Percentiles rank a stretch among this genome's conserved stretches.
Evolutionary conservation across 2,113 vertebrate species (phyloP).

Genomic region (Budorcas taxicolor): DNA sequence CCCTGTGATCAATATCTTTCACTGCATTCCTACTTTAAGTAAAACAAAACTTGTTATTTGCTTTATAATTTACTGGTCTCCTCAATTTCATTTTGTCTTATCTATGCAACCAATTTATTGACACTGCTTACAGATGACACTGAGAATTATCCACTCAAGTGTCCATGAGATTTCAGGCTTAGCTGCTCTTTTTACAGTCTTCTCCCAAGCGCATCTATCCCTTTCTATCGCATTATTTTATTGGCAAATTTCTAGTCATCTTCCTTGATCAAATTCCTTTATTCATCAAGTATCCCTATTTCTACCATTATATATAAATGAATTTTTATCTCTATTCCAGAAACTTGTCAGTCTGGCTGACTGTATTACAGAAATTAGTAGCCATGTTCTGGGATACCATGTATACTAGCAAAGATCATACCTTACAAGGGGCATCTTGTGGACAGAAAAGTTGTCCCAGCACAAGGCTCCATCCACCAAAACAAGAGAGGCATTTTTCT

Average conservation of each 20-base stretch:
- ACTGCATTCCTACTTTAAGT: background rate
- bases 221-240: background rate
- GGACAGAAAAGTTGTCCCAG: background rate
- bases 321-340: background rate
- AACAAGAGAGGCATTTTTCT: background rate
- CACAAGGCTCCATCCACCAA: background rate
- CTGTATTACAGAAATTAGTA: background rate
- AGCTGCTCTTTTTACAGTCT: background rate
- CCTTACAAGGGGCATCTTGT: background rate
- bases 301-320: background rate
- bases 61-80: background rate
- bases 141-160: background rate
- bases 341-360: background rate
- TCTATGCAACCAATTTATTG: background rate
- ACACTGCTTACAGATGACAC: background rate
- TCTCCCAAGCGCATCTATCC: background rate
- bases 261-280: background rate
- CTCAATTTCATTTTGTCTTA: constrained; percentile 13
- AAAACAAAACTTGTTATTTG: background rate
- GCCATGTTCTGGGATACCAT: background rate
- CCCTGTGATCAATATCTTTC: background rate
- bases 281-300: background rate
- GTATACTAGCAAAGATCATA: background rate
- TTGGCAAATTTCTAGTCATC: background rate
- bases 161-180: background rate